Evolutionary conservation across 2,888 invertebrate species (phyloP).

Genomic region (Papilio demoleus): DNA sequence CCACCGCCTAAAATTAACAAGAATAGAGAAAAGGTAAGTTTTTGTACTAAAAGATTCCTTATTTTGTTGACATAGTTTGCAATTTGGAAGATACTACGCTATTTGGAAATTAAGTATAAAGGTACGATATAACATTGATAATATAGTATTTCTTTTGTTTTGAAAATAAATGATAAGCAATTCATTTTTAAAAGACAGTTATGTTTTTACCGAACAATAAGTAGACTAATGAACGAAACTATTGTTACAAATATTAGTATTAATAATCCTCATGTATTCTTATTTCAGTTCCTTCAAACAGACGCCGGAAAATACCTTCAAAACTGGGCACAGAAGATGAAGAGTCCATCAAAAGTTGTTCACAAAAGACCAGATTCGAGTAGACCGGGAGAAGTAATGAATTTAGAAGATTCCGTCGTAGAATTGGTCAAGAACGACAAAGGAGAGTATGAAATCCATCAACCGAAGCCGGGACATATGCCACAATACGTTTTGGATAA

Average conservation of each 20-base stretch:
- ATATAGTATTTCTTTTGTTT: too few relatives aligned
- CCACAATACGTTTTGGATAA: constrained; percentile 67
- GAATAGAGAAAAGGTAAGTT: constrained; percentile 69
- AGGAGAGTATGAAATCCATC: constrained; percentile 74
- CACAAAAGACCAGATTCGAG: constrained; percentile 45
- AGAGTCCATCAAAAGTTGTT: constrained; percentile 54
- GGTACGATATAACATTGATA: too few relatives aligned
- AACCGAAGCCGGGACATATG: constrained; percentile 71
- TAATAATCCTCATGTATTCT: too few relatives aligned
- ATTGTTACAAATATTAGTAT: too few relatives aligned
- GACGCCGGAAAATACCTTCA: constrained; percentile 83
- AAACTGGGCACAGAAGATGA: constrained; percentile 85
- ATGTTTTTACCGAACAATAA: too few relatives aligned
- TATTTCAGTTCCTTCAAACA: constrained; percentile 69
- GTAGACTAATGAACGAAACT: too few relatives aligned
- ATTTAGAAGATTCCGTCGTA: constrained; percentile 73
- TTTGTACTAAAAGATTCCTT: constrained; percentile 43
- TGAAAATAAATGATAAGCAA: too few relatives aligned
- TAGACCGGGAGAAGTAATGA: constrained; percentile 63
- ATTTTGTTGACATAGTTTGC: too few relatives aligned
- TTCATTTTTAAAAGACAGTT: too few relatives aligned
- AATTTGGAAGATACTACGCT: too few relatives aligned
- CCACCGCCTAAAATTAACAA: constrained; percentile 69
- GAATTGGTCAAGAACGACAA: constrained; percentile 69
- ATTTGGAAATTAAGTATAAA: too few relatives aligned